Evolutionary conservation across 1,140 invertebrate genomes (phyloP), one percentile per base, ranked within the genome.

Genomic region (Cydia strobilella): DNA sequence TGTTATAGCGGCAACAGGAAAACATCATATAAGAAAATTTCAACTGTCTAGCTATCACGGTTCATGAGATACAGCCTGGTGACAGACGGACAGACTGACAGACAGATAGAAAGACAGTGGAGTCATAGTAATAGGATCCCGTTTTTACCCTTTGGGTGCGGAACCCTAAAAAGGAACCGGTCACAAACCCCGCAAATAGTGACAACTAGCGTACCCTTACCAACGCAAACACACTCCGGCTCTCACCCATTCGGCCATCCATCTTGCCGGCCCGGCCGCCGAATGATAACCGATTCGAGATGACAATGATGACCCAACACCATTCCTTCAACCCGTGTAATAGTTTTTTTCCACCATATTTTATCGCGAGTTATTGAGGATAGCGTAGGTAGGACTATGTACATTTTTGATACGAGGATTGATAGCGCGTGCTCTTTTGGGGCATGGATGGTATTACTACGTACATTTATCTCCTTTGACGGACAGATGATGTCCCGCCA

Each of bases 291-390:
- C 80, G 85, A 85, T 81, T 80, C 74, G 77, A 83, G 83, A 86
- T 86, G 88, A 88, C 85, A 88, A 81, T 79, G 84, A 87, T 89
- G 86, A 84, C 87, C 87, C 85, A 65, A 81, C 78, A 86, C 85
- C 82, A 89, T 90, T 88, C 80, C 80, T 80, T 77, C 71, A 75
- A 76, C 78, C 80, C 75, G 10, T 76, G 80, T 86, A 89, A 89
- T 87, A 87, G 86, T 87, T 85, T 83, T 42, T 77, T 80, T 74
- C 80, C 77, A 80, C 82, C 80, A 85, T 85, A 85, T 86, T 85
- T 86, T 83, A 85, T 82, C 82, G 82, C 85, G 81, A 79, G 83
- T 84, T 84, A 84, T 84, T 84, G 82, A 75, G 79, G 65, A 79
- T 78, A 84, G 31, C 65, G 65, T 7, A n/a, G n/a, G n/a, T n/a